phyloP scores from a whole-genome alignment of 2,113 vertebrate genomes.

The Suricata suricatta region DNA sequence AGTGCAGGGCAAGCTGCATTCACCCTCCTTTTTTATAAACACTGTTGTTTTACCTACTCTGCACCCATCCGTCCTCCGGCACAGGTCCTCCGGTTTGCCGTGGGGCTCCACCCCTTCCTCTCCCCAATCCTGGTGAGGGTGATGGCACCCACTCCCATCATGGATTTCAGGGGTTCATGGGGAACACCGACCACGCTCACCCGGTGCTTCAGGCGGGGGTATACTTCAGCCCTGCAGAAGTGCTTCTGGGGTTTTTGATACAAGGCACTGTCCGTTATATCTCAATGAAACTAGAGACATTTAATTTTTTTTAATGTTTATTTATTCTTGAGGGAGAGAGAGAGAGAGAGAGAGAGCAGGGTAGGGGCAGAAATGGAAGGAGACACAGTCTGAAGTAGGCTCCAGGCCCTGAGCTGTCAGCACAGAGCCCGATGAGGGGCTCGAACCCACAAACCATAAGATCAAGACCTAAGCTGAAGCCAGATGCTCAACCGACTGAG shows the following conservation, averaged over 20 bases:
- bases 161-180: not conserved
- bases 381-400: too few relatives aligned
- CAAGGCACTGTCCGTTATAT: not conserved
- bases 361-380: too few relatives aligned
- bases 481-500: too few relatives aligned
- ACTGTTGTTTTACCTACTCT: not conserved
- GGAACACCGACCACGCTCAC: accelerated
- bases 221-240: not conserved
- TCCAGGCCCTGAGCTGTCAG: too few relatives aligned
- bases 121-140: not conserved
- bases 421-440: too few relatives aligned
- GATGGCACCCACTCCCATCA: too few relatives aligned
- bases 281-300: not conserved
- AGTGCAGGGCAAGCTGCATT: not conserved
- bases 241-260: not conserved
- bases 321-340: too few relatives aligned
- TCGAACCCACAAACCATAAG: too few relatives aligned
- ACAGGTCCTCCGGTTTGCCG: not conserved
- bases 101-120: accelerated
- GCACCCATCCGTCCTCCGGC: accelerated
- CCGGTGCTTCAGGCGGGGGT: not conserved
- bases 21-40: too few relatives aligned
- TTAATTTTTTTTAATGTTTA: too few relatives aligned
- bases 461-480: too few relatives aligned
- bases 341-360: too few relatives aligned